Conservation (phyloP, 2,797 vertebrate genomes). For the Nothura maculosa region DNA sequence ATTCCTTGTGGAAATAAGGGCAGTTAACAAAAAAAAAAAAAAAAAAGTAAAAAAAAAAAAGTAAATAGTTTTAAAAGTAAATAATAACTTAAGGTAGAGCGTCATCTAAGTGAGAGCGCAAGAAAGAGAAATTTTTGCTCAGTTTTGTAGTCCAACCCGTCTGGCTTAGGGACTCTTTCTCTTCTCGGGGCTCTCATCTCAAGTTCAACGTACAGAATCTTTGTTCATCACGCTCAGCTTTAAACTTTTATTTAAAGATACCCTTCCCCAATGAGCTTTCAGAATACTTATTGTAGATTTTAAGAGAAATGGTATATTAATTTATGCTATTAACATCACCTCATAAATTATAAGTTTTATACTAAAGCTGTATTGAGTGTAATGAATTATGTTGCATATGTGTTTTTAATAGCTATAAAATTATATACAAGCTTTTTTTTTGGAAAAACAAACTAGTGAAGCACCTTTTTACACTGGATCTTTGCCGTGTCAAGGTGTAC, state of each 20-base stretch:
- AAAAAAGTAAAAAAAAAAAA: constrained; percentile 63
- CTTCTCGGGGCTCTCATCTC: constrained; percentile 79
- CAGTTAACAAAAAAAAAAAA: constrained; percentile 78
- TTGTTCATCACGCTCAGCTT: constrained; percentile 82
- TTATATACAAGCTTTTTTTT: constrained; percentile 87
- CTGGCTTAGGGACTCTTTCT: constrained; percentile 72
- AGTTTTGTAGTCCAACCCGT: constrained; percentile 69
- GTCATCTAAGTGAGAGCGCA: constrained; percentile 77
- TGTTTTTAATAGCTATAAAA: constrained; percentile 88
- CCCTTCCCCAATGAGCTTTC: constrained; percentile 83
- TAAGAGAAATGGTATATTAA: constrained; percentile 90
- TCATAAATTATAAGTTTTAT: constrained; percentile 92
- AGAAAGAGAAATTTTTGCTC: constrained; percentile 76
- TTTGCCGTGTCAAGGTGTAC: constrained; percentile 86
- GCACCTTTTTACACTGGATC: constrained; percentile 89
- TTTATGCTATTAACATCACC: constrained; percentile 91
- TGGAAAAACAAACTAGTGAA: constrained; percentile 81
- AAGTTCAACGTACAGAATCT: constrained; percentile 73
- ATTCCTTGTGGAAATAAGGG: constrained; percentile 87
- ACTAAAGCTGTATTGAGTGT: constrained; percentile 90
- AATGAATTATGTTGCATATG: constrained; percentile 89
- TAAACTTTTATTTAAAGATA: constrained; percentile 87
- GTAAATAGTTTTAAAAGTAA: constrained; percentile 80
- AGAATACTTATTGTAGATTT: constrained; percentile 89
- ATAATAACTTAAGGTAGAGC: constrained; percentile 81